phyloP scores from a whole-genome alignment of 2,113 vertebrate species.

The Orycteropus afer region DNA sequence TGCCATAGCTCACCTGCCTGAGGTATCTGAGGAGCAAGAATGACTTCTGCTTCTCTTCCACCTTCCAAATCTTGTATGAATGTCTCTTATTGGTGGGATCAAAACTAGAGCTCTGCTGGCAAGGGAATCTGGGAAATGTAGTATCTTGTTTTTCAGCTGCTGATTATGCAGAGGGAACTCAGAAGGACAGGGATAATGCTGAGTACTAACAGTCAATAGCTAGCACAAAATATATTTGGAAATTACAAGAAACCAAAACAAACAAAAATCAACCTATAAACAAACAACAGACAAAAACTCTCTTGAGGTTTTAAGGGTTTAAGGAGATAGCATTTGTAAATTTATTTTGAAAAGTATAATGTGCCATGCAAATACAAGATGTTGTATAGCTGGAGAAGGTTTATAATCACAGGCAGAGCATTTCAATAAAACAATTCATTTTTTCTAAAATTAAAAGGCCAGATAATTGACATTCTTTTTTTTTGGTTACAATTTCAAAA shows the following conservation, averaged over 20 bases:
- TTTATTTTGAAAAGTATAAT: background rate
- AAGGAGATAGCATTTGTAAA: background rate
- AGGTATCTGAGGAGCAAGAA: background rate
- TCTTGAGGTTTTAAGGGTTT: background rate
- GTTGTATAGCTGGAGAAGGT: background rate
- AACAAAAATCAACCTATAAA: background rate
- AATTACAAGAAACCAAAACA: background rate
- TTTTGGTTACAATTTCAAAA: slow-evolving; percentile 42
- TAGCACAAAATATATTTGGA: background rate
- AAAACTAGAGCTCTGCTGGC: too few relatives aligned
- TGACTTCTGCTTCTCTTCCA: too few relatives aligned
- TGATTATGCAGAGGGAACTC: background rate
- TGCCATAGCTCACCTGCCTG: too few relatives aligned
- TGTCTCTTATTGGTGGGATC: too few relatives aligned
- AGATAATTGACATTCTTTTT: background rate
- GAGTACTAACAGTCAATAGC: background rate
- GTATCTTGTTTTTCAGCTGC: background rate
- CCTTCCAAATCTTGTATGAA: too few relatives aligned
- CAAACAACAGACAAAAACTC: background rate
- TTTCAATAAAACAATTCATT: background rate
- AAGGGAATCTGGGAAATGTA: background rate
- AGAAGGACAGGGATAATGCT: background rate
- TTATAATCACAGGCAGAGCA: background rate
- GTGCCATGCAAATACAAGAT: background rate
- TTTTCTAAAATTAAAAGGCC: background rate